Evolutionary conservation across 2,888 invertebrate genomes (phyloP).

Genomic region (Mythimna impura): DNA sequence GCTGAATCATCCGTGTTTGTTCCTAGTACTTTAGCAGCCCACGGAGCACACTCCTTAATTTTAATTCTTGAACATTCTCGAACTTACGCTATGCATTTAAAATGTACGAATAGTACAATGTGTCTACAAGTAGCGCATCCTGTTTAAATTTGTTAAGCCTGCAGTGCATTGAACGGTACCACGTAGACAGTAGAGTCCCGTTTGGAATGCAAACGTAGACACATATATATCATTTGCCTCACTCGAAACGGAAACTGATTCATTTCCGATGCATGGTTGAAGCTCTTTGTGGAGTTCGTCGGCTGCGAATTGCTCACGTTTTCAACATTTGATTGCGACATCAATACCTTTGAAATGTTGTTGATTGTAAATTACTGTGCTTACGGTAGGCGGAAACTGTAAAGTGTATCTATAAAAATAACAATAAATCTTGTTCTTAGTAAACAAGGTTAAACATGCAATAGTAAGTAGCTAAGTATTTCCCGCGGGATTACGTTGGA

Average conservation of each 20-base stretch:
- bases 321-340: slow-evolving; percentile 88
- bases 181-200: slow-evolving; percentile 72
- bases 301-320: slow-evolving; percentile 88
- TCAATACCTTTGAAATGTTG: slow-evolving; percentile 80
- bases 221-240: slow-evolving; percentile 86
- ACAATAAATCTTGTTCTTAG: slow-evolving; percentile 14
- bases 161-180: slow-evolving; percentile 73
- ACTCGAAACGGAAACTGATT: slow-evolving; percentile 89
- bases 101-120: slow-evolving; percentile 78
- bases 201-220: slow-evolving; percentile 74
- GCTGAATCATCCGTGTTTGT: slow-evolving; percentile 61
- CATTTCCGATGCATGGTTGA: slow-evolving; percentile 90
- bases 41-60: slow-evolving; percentile 71
- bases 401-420: slow-evolving; percentile 4
- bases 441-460: slow-evolving; percentile 37
- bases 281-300: slow-evolving; percentile 88
- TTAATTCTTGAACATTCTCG: slow-evolving; percentile 73
- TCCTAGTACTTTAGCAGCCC: slow-evolving; percentile 59
- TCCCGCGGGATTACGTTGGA: slow-evolving; percentile 60
- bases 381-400: slow-evolving; percentile 15
- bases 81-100: slow-evolving; percentile 78
- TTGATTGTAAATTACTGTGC: slow-evolving; percentile 65
- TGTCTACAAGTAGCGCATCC: slow-evolving; percentile 75
- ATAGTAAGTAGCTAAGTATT: slow-evolving; percentile 60
- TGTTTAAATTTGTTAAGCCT: slow-evolving; percentile 72